These are phyloP conservation scores for Mesoclemmys tuberculata DNA, from an alignment of 2,113 vertebrate species.

Conservation along the genomic window DNA sequence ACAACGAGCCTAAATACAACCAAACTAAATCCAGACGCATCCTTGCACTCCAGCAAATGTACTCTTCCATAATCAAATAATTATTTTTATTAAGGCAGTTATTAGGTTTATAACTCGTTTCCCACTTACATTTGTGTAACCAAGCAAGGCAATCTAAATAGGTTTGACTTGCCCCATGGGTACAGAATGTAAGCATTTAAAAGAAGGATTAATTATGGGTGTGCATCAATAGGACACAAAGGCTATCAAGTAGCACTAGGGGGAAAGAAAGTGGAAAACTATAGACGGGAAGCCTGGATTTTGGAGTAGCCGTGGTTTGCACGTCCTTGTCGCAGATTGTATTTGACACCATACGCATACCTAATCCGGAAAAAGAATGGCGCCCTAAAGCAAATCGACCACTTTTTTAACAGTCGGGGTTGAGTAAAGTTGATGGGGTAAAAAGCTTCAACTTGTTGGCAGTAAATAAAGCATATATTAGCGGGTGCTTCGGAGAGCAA, in stretches of 20 bases:
- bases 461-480: background rate
- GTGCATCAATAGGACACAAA: conserved; percentile 73
- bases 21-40: conserved; percentile 34
- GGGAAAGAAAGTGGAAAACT: background rate
- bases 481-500: conserved; percentile 2
- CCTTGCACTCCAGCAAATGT: conserved; percentile 42
- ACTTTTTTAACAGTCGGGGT: background rate
- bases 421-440: background rate
- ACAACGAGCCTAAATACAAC: background rate
- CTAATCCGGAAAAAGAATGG: background rate
- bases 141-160: conserved; percentile 85
- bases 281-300: background rate
- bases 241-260: conserved; percentile 57
- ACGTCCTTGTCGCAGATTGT: conserved; percentile 10
- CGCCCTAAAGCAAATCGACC: background rate
- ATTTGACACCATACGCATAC: background rate
- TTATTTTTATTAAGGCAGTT: conserved; percentile 75
- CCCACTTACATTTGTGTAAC: conserved; percentile 87
- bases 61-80: conserved; percentile 71
- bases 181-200: conserved; percentile 77
- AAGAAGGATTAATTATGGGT: conserved; percentile 85
- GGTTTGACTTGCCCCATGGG: conserved; percentile 82
- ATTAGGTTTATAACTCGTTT: conserved; percentile 87
- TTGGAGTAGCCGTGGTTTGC: background rate
- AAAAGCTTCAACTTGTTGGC: conserved; percentile 37